These are phyloP conservation scores for Hippoglossus stenolepis DNA, from an alignment of 2,113 vertebrate species.

Conservation along the genomic window DNA sequence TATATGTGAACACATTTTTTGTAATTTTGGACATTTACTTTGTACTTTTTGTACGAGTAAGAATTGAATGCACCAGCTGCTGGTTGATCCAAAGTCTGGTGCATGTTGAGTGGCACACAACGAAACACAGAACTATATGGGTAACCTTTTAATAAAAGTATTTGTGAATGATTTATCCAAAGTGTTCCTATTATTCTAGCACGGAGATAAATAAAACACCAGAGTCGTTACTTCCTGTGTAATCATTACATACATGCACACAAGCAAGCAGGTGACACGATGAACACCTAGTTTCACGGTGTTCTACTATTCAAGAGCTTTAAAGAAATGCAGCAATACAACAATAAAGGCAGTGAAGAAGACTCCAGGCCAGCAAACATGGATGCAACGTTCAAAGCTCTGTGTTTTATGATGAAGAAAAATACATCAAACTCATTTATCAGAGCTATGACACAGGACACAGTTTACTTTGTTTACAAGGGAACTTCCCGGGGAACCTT, in stretches of 20 bases:
- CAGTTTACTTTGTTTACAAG: too few species aligned
- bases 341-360: neutral
- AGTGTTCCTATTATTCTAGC: neutral
- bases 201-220: conserved; percentile 1
- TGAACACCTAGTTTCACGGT: neutral
- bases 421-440: too few species aligned
- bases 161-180: neutral
- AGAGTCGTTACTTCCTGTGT: neutral
- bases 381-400: too few species aligned
- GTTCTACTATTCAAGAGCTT: too few species aligned
- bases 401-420: too few species aligned
- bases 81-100: conserved; percentile 15
- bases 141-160: conserved; percentile 27
- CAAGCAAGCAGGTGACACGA: neutral
- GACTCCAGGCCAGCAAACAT: too few species aligned
- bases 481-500: too few species aligned
- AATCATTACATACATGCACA: neutral
- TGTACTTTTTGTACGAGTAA: neutral
- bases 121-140: neutral
- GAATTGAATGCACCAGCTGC: neutral
- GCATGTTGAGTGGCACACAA: neutral
- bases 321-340: neutral
- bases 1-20: neutral
- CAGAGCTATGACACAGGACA: too few species aligned
- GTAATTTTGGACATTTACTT: neutral